These are phyloP conservation scores for Melanotaenia duboulayi DNA, from an alignment of 2,113 vertebrate genomes.

Conservation along the genomic window DNA sequence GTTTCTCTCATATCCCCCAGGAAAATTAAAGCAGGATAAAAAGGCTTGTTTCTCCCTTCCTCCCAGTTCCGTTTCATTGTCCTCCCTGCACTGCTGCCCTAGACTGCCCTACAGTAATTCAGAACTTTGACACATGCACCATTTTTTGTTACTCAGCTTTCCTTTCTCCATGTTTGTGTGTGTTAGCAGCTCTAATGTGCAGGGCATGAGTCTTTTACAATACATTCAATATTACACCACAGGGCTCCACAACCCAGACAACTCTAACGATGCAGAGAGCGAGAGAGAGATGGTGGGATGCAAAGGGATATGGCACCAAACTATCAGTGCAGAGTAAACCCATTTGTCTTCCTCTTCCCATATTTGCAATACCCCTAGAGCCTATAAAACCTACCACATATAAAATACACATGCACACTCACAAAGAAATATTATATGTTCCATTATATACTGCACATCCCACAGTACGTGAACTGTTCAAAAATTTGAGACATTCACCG, in stretches of 20 bases:
- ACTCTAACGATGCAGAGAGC: constrained; percentile 62
- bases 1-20: constrained; percentile 49
- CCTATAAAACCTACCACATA: constrained; percentile 66
- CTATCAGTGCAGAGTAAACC: constrained; percentile 69
- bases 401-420: constrained; percentile 49
- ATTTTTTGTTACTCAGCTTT: constrained; percentile 25
- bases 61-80: constrained; percentile 49
- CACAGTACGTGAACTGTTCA: constrained; percentile 31
- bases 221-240: constrained; percentile 75
- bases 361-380: constrained; percentile 65
- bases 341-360: constrained; percentile 69
- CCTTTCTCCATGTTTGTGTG: constrained; percentile 33
- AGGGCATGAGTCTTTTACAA: constrained; percentile 74
- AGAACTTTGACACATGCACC: constrained; percentile 46
- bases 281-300: constrained; percentile 51
- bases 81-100: constrained; percentile 64
- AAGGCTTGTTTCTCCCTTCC: constrained; percentile 48
- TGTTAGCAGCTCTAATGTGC: constrained; percentile 67
- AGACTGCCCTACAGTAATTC: constrained; percentile 71
- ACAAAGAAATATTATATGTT: constrained; percentile 57
- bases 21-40: constrained; percentile 68
- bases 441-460: constrained; percentile 56
- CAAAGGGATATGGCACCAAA: constrained; percentile 59
- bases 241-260: constrained; percentile 69
- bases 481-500: constrained; percentile 23